These are phyloP conservation scores for rabbit (Oryctolagus cuniculus) DNA, from an alignment of 2,113 vertebrate genomes.

Conservation along the genomic window mOryCun1.1 NC_091438.1:58046001-58046500, in stretches of 20 bases:
- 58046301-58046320: background rate
- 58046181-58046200: background rate
- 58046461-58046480: background rate
- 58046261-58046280: background rate
- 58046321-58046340: background rate
- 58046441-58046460: background rate
- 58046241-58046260: too few species aligned
- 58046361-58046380: slow-evolving; percentile 13
- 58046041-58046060: too few species aligned
- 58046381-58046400: slow-evolving; percentile 43
- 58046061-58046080: background rate
- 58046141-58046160: background rate
- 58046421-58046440: too few species aligned
- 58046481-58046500: background rate
- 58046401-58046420: background rate
- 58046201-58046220: background rate
- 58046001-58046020: too few species aligned
- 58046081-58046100: background rate
- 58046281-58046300: fast-evolving
- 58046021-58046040: too few species aligned
- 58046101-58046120: background rate
- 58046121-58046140: background rate
- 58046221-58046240: background rate
- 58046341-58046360: background rate
- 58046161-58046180: too few species aligned